Conservation (phyloP, 1,140 invertebrate genomes). For the Platyscapa corneri region DNA sequence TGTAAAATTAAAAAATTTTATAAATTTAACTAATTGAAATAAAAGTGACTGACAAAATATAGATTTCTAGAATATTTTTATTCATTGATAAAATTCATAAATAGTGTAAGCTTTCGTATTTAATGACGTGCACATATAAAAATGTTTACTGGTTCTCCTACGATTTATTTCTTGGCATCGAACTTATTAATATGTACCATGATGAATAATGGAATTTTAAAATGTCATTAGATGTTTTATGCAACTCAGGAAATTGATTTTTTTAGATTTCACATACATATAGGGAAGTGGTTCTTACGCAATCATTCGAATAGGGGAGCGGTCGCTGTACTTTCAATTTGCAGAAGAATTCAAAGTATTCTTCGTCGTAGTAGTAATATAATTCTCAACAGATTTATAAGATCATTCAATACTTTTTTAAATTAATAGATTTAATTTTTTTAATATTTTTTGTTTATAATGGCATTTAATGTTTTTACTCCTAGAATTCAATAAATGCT, state of each 20-base stretch:
- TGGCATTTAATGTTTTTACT: neutral
- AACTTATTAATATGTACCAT: neutral
- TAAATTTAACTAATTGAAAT: too few species aligned
- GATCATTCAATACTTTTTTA: too few species aligned
- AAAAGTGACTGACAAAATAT: neutral
- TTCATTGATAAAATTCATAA: neutral
- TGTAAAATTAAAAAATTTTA: neutral
- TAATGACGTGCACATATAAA: neutral
- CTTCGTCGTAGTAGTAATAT: neutral
- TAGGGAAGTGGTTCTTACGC: neutral
- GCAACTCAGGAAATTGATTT: neutral
- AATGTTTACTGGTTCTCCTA: neutral
- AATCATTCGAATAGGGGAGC: slow-evolving; percentile 33
- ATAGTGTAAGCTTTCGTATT: neutral
- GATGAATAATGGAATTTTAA: neutral
- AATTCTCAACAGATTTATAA: neutral
- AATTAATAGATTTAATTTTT: too few species aligned
- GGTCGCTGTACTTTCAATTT: slow-evolving; percentile 30
- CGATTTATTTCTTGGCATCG: neutral
- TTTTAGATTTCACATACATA: neutral
- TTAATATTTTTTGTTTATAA: too few species aligned
- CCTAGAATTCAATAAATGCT: too few species aligned
- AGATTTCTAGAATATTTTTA: neutral
- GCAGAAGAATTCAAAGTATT: neutral
- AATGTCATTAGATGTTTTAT: neutral